Percentiles rank a stretch among this genome's conserved stretches.
Conservation (phyloP, 2,888 invertebrate genomes). For the Flexamia atlantica region DNA sequence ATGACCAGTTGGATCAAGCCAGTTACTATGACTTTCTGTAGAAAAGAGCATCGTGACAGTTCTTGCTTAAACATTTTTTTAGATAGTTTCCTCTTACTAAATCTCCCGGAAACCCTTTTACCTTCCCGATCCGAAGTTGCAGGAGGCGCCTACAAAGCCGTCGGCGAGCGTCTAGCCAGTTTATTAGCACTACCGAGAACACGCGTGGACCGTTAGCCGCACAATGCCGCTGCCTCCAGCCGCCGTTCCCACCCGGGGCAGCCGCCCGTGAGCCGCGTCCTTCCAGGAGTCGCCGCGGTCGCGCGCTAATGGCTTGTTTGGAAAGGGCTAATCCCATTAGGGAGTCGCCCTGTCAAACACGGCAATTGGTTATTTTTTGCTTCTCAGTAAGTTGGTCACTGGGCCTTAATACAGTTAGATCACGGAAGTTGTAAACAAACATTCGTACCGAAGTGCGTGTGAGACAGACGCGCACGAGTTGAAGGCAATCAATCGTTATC, state of each 20-base stretch:
- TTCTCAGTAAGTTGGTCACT: background rate
- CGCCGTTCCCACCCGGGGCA: conserved; percentile 9
- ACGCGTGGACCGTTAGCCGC: conserved; percentile 22
- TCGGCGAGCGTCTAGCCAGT: background rate
- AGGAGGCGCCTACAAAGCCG: background rate
- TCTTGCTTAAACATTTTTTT: too few relatives aligned
- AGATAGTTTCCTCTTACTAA: too few relatives aligned
- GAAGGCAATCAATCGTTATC: too few relatives aligned
- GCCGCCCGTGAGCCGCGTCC: background rate
- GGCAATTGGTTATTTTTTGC: background rate
- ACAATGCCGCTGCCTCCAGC: background rate
- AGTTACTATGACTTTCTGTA: too few relatives aligned
- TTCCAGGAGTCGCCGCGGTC: conserved; percentile 23
- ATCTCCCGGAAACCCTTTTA: background rate
- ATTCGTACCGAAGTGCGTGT: too few relatives aligned
- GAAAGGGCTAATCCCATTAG: conserved; percentile 19
- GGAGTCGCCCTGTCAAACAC: conserved; percentile 22
- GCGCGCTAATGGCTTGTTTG: background rate
- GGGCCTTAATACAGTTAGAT: background rate
- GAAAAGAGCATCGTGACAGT: too few relatives aligned
- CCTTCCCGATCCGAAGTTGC: background rate
- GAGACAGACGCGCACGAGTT: too few relatives aligned
- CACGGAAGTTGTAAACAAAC: background rate
- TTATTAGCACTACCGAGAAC: conserved; percentile 9
- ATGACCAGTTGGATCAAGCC: too few relatives aligned